phyloP scores from a whole-genome alignment of 2,113 vertebrate species.

The Solenodon paradoxus region DNA sequence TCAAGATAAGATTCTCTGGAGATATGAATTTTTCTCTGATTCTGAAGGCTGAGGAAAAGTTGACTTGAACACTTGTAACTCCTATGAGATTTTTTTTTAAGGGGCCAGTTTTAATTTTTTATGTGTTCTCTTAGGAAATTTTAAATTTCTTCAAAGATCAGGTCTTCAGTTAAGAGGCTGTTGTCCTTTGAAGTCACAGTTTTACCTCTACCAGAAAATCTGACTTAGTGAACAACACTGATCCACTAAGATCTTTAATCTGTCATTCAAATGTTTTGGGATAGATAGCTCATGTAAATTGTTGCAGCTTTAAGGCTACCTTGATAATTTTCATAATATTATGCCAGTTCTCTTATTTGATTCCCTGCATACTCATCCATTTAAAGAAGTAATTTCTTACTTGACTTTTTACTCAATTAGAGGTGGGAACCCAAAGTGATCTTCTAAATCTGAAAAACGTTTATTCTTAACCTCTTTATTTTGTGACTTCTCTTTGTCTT shows the following conservation, averaged over 20 bases:
- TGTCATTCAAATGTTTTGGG: neutral
- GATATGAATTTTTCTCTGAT: neutral
- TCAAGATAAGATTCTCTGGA: neutral
- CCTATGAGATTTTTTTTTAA: neutral
- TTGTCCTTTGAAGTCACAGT: neutral
- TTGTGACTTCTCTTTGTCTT: neutral
- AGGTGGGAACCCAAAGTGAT: neutral
- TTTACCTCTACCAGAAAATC: neutral
- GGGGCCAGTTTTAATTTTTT: neutral
- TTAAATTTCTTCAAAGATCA: neutral
- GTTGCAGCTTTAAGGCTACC: neutral
- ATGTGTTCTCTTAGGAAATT: neutral
- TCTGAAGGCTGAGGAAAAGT: neutral
- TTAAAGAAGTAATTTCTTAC: slow-evolving; percentile 43
- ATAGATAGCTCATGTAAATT: neutral
- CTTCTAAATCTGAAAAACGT: neutral
- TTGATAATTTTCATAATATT: neutral
- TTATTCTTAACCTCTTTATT: neutral
- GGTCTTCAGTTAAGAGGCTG: neutral
- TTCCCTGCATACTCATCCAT: neutral
- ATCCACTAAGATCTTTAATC: neutral
- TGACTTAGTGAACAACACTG: neutral
- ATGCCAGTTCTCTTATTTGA: neutral
- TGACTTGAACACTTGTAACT: neutral
- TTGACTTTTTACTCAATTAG: neutral